Conservation (phyloP, 2,888 invertebrate species). For the Campopleginae sp. region DNA sequence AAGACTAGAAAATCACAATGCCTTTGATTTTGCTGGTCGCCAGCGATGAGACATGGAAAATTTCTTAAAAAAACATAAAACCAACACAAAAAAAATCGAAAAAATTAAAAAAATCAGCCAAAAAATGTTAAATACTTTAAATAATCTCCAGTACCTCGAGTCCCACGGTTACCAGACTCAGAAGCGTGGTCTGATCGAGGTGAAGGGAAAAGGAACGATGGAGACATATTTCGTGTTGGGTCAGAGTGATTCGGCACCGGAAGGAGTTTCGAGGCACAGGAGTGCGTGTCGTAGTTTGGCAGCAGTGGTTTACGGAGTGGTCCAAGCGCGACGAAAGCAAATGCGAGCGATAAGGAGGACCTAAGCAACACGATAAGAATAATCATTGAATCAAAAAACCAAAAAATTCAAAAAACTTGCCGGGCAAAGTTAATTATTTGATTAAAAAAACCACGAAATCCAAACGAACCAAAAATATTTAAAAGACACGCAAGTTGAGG, state of each 20-base stretch:
- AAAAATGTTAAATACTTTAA: neutral
- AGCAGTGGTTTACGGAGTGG: conserved; percentile 95
- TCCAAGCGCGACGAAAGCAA: conserved; percentile 92
- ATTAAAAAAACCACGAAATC: conserved; percentile 4
- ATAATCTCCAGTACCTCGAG: conserved; percentile 88
- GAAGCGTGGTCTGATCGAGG: conserved; percentile 93
- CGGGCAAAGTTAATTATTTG: no score
- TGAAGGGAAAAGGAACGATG: conserved; percentile 98
- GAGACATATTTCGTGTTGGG: conserved; percentile 96
- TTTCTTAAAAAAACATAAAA: neutral
- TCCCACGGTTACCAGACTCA: conserved; percentile 90
- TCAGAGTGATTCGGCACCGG: conserved; percentile 86
- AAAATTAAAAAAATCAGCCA: neutral
- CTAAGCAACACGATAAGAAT: conserved; percentile 60
- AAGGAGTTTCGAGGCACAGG: conserved; percentile 88
- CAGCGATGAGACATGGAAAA: neutral
- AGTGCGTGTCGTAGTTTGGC: conserved; percentile 92
- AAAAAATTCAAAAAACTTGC: conserved; percentile 23
- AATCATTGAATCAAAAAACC: neutral
- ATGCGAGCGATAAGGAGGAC: conserved; percentile 81
- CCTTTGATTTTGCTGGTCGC: neutral
- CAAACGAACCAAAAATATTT: conserved; percentile 7
- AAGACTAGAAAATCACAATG: neutral
- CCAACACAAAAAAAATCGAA: neutral
- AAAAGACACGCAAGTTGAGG: no score